Evolutionary conservation across 2,113 vertebrate species (phyloP).

Genomic region (Mesembrinibis cayennensis): DNA sequence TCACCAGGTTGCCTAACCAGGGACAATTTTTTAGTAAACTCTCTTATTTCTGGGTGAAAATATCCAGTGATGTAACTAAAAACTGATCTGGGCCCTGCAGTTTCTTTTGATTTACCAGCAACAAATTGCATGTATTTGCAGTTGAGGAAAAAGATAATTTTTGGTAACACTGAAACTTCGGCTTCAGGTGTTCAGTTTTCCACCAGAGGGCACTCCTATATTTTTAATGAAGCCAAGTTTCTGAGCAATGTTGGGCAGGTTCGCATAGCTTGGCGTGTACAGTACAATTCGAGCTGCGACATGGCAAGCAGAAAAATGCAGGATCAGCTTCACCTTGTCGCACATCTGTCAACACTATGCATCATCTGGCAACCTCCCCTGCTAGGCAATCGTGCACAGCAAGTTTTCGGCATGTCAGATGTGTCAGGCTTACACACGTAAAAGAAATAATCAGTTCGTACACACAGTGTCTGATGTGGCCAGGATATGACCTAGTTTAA

Average conservation of each 20-base stretch:
- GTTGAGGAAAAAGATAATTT: neutral
- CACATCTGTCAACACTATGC: neutral
- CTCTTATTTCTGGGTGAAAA: neutral
- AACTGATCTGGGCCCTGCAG: neutral
- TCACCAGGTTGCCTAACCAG: neutral
- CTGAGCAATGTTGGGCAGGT: fast-evolving
- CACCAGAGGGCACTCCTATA: constrained; percentile 64
- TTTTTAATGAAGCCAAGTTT: constrained; percentile 11
- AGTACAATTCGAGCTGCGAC: neutral
- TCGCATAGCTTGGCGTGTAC: fast-evolving
- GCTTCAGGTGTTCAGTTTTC: neutral
- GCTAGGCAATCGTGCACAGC: fast-evolving
- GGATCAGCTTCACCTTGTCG: neutral
- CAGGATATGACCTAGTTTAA: neutral
- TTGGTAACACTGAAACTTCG: neutral
- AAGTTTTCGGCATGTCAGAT: neutral
- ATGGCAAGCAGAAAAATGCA: neutral
- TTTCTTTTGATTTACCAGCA: neutral
- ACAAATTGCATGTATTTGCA: fast-evolving
- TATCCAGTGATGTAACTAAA: neutral
- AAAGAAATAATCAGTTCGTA: neutral
- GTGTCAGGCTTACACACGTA: fast-evolving
- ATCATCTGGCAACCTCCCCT: neutral
- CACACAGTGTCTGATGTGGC: neutral
- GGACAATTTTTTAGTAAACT: neutral